These are phyloP conservation scores for Subacronicta megacephala DNA, from an alignment of 2,888 invertebrate genomes.

Conservation along the genomic window DNA sequence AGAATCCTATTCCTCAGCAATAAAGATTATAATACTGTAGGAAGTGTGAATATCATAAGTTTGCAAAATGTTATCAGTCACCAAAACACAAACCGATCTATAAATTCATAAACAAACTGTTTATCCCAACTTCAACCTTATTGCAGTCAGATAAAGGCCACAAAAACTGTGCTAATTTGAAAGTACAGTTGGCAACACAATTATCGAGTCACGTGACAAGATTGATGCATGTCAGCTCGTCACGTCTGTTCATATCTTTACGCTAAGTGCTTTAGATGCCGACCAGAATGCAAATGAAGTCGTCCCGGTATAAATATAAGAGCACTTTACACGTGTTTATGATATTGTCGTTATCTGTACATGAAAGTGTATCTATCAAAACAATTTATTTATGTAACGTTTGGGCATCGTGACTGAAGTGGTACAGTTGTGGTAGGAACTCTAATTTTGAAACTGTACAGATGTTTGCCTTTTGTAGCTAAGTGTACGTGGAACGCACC, in stretches of 20 bases:
- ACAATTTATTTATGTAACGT: slow-evolving; percentile 38
- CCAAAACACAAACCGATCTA: slow-evolving; percentile 35
- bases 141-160: slow-evolving; percentile 2
- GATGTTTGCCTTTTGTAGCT: neutral
- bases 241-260: slow-evolving; percentile 70
- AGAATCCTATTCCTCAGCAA: neutral
- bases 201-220: slow-evolving; percentile 72
- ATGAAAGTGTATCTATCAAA: slow-evolving; percentile 52
- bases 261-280: slow-evolving; percentile 77
- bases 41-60: slow-evolving; percentile 26
- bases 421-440: slow-evolving; percentile 30
- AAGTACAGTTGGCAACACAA: slow-evolving; percentile 31
- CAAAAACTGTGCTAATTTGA: slow-evolving; percentile 4
- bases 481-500: neutral
- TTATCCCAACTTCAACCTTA: slow-evolving; percentile 26
- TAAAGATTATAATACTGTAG: slow-evolving; percentile 19
- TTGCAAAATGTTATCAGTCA: slow-evolving; percentile 46
- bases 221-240: slow-evolving; percentile 77
- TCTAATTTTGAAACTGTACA: slow-evolving; percentile 25
- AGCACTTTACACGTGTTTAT: slow-evolving; percentile 67
- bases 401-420: slow-evolving; percentile 19
- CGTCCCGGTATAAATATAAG: slow-evolving; percentile 55
- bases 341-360: slow-evolving; percentile 59
- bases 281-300: slow-evolving; percentile 76
- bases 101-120: slow-evolving; percentile 20